Conservation (phyloP, 2,797 vertebrate genomes). For the Chelonia mydas region DNA sequence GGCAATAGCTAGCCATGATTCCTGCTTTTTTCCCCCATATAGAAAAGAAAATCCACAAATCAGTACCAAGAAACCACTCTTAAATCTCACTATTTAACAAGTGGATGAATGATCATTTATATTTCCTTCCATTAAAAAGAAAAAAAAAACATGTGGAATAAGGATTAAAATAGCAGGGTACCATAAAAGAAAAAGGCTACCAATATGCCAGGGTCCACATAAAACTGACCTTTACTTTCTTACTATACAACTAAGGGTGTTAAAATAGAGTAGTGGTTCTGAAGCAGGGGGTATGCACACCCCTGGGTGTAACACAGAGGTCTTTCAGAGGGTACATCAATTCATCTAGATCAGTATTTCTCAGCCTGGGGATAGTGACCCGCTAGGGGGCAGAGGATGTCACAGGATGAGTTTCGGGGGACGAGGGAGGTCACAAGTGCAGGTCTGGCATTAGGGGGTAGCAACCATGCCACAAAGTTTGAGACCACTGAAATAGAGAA, state of each 20-base stretch:
- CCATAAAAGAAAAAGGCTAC: neutral
- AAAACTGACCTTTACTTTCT: neutral
- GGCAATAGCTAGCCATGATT: neutral
- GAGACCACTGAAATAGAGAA: neutral
- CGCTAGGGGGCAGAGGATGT: no score
- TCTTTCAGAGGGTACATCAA: no score
- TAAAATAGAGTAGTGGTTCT: neutral
- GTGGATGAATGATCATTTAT: neutral
- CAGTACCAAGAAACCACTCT: neutral
- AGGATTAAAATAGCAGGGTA: neutral
- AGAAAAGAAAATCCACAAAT: neutral
- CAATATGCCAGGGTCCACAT: neutral
- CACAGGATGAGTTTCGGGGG: no score
- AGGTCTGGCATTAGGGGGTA: no score
- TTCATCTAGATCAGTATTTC: no score
- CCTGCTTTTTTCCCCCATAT: neutral
- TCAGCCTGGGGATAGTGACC: no score
- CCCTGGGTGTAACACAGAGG: no score
- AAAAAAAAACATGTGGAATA: neutral
- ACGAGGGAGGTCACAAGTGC: no score
- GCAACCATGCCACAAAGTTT: no score
- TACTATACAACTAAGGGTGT: neutral
- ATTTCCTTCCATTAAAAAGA: neutral
- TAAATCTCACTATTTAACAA: neutral
- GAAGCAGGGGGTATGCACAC: no score